Base-by-base conservation (phyloP, 2,888 invertebrate genomes). In the Criorhina ranunculi region DNA sequence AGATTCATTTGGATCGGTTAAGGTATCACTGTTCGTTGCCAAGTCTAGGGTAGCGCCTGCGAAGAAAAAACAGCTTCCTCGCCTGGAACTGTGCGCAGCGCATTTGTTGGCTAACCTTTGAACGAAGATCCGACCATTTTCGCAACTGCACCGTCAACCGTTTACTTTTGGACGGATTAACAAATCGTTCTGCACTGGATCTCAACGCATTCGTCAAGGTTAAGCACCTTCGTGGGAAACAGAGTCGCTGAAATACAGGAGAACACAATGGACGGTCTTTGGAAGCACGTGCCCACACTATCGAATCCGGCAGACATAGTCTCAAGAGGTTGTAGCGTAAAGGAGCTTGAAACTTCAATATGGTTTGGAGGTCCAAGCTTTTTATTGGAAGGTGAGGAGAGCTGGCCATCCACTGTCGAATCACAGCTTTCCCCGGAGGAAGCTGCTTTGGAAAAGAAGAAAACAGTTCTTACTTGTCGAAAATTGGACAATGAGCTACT, bases 41-140 rank as follows among this genome's bases (percentile, higher is more conserved):
- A 85, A 78, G 62, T 66, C 51, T 9, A 66, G 33, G 31, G 66
- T 42, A 19, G 55, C 53, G 0, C 44, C 60, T 17, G 33, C 37
- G n/a, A 46, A 70, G 9, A 12, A n/a, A 11, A 53, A 42, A 15
- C 44, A 80, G n/a, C 19, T 87, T 9, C 86, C 86, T 0, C 64
- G 81, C 3, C 29, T 87, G 9, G 78, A 86, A 31, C 46, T 81
- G 4, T 86, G 72, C 33, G 83, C 70, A 7, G 72, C n/a, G 5
- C 49, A 49, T 1, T 24, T 24, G 19, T 19, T 24, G 3, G 11
- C 24, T 0, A 49, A 19, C 19, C 19, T 49, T 8, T 35, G 35
- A 9, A 9, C 8, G 0, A 35, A 35, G 35, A 35, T 35, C 2
- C 8, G 9, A 8, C 35, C 9, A 35, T 51, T 2, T 51, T 51